phyloP scores from a whole-genome alignment of 2,888 invertebrate genomes.

The Idaea straminata region DNA sequence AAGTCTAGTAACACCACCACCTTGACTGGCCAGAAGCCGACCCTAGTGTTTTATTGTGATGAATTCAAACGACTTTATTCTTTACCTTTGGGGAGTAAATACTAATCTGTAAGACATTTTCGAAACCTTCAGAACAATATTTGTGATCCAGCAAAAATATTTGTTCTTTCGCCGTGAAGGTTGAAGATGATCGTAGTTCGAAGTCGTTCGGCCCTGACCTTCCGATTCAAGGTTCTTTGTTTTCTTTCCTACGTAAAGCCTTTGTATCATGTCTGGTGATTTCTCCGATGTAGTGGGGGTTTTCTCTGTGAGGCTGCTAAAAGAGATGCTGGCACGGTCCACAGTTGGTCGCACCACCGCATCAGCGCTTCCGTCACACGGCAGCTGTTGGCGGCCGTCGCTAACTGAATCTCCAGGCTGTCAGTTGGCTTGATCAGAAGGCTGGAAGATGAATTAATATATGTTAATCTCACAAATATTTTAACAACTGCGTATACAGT shows the following conservation, averaged over 20 bases:
- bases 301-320: conserved; percentile 78
- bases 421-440: conserved; percentile 82
- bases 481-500: background rate
- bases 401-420: conserved; percentile 86
- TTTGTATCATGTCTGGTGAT: conserved; percentile 54
- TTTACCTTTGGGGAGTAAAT: background rate
- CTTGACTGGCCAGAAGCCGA: background rate
- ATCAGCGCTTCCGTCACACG: conserved; percentile 91
- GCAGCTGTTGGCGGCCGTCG: conserved; percentile 93
- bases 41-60: conserved; percentile 3
- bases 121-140: background rate
- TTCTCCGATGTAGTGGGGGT: conserved; percentile 55
- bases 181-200: background rate
- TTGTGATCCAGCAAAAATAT: background rate
- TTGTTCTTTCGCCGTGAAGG: conserved; percentile 8
- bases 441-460: conserved; percentile 53
- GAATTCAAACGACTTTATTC: background rate
- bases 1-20: conserved; percentile 2
- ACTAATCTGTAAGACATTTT: background rate
- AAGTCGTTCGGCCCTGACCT: conserved; percentile 22
- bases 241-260: conserved; percentile 11
- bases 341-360: conserved; percentile 87
- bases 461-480: background rate
- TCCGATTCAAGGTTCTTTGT: conserved; percentile 20
- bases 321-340: conserved; percentile 88